Evolutionary conservation across 2,113 vertebrate species (phyloP).

Genomic region (Calidris pygmaea): DNA sequence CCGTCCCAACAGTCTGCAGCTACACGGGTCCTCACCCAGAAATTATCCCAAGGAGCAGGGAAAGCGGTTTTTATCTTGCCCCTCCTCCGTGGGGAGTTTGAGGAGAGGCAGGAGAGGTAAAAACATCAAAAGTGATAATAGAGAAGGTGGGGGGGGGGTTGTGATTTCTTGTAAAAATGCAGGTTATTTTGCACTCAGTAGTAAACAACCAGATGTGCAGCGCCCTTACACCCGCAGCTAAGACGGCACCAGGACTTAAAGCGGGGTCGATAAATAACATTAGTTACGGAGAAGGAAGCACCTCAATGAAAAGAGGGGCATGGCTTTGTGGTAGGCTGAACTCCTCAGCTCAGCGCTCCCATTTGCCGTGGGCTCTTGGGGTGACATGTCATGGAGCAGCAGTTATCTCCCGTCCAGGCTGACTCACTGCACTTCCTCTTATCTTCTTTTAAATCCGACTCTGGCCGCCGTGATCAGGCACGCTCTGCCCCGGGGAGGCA

Average conservation of each 20-base stretch:
- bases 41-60: not conserved
- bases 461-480: not conserved
- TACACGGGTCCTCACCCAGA: not conserved
- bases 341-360: not conserved
- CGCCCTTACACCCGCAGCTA: not conserved
- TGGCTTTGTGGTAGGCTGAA: not conserved
- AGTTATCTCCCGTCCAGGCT: not conserved
- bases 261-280: not conserved
- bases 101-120: not conserved
- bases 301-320: not conserved
- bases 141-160: too few species aligned
- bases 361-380: not conserved
- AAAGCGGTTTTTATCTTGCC: not conserved
- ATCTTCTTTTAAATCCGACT: not conserved
- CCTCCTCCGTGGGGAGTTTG: not conserved
- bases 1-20: not conserved
- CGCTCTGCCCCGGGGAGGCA: fast-evolving
- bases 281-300: not conserved
- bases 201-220: not conserved
- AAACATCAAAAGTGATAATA: not conserved
- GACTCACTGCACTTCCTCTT: not conserved
- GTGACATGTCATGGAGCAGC: not conserved
- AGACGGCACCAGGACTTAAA: not conserved
- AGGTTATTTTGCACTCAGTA: not conserved
- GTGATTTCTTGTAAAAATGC: not conserved